Conservation (phyloP, 2,888 invertebrate genomes). For the Monoplex corrugatus region DNA sequence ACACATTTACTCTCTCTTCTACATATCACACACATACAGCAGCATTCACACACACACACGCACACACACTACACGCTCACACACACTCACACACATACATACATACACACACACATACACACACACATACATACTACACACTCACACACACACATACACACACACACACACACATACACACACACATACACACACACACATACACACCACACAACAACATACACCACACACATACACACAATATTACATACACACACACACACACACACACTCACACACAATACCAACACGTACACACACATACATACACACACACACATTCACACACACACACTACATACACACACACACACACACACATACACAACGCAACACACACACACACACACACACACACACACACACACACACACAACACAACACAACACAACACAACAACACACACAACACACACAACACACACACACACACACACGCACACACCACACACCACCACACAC, state of each 20-base stretch:
- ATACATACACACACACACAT: background rate
- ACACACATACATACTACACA: slow-evolving; percentile 27
- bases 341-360: background rate
- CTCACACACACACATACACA: slow-evolving; percentile 33
- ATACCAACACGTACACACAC: background rate
- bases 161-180: slow-evolving; percentile 42
- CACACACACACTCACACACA: slow-evolving; percentile 12
- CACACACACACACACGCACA: background rate
- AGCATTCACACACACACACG: too few species aligned
- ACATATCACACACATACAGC: background rate
- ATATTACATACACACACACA: slow-evolving; percentile 10
- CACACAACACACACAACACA: too few species aligned
- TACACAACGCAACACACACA: background rate
- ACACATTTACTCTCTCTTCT: background rate
- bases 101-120: background rate
- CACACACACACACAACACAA: slow-evolving; percentile 1
- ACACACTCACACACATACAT: background rate
- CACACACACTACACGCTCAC: background rate
- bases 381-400: background rate
- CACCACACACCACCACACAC: too few species aligned
- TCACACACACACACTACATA: background rate
- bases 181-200: slow-evolving; percentile 41
- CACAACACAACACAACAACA: too few species aligned
- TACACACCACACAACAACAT: slow-evolving; percentile 13
- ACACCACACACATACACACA: slow-evolving; percentile 17